A percentile compares a stretch with the other conserved stretches of the same genome.
These are phyloP conservation scores for Ariolimax columbianus DNA, from an alignment of 2,888 invertebrate genomes.

Conservation along the genomic window DNA sequence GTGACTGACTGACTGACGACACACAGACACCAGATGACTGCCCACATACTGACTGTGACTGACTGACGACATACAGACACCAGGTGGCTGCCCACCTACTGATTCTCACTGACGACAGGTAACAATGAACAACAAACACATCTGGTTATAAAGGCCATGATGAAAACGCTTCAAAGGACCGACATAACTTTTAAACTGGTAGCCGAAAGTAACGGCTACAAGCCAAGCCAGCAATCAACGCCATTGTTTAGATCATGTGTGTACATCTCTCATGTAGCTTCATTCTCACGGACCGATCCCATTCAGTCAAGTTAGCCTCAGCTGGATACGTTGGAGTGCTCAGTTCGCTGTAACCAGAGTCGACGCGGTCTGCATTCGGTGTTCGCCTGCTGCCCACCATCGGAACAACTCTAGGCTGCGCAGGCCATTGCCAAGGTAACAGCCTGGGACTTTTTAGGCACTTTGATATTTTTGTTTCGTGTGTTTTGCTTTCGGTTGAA, in stretches of 20 bases:
- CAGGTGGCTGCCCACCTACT: too few species aligned
- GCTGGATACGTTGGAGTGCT: neutral
- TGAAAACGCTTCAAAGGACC: too few species aligned
- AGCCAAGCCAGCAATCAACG: neutral
- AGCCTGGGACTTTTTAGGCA: too few species aligned
- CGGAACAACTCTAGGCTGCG: neutral
- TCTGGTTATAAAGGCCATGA: too few species aligned
- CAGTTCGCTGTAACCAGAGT: constrained; percentile 2
- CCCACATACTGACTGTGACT: too few species aligned
- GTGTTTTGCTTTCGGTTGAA: neutral
- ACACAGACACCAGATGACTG: too few species aligned
- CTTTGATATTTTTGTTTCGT: neutral
- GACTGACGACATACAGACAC: too few species aligned
- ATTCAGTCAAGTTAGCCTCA: neutral
- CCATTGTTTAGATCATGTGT: neutral
- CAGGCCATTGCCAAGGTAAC: neutral
- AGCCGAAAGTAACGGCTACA: too few species aligned
- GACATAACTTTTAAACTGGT: neutral
- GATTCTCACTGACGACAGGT: too few species aligned
- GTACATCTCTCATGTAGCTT: neutral
- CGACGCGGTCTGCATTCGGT: neutral
- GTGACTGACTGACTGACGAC: too few species aligned
- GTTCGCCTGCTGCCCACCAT: too few species aligned
- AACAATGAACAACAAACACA: too few species aligned
- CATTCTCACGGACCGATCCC: constrained; percentile 7